These are phyloP conservation scores for Phrynocephalus versicolor DNA, from an alignment of 2,113 vertebrate genomes.

Conservation along the genomic window DNA sequence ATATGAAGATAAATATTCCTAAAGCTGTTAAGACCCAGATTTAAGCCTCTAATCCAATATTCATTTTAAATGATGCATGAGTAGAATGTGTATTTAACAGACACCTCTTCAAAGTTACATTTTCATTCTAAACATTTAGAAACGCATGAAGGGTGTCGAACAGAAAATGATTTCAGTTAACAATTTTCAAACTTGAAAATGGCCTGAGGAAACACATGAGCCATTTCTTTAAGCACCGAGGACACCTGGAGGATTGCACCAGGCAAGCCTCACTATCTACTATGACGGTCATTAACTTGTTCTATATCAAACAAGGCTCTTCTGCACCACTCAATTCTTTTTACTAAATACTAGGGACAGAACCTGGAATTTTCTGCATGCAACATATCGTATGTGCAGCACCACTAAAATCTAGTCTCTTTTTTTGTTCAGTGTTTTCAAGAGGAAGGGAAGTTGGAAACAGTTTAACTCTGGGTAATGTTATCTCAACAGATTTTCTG, in stretches of 20 bases:
- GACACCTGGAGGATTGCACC: no score
- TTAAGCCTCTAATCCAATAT: constrained; percentile 13
- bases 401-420: not conserved
- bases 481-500: not conserved
- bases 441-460: not conserved
- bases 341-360: not conserved
- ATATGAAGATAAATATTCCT: not conserved
- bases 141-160: not conserved
- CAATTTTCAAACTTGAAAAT: no score
- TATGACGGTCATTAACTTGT: not conserved
- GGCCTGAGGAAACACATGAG: not conserved
- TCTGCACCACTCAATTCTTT: not conserved
- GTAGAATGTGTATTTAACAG: not conserved
- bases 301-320: not conserved
- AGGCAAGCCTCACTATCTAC: not conserved
- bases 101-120: not conserved
- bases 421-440: not conserved
- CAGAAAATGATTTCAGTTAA: not conserved
- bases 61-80: not conserved
- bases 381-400: not conserved
- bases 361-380: not conserved
- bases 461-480: not conserved
- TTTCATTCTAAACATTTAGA: not conserved
- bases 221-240: no score
- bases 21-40: constrained; percentile 1